phyloP scores from a whole-genome alignment of 2,888 invertebrate species.

The Pinctada fucata region DNA sequence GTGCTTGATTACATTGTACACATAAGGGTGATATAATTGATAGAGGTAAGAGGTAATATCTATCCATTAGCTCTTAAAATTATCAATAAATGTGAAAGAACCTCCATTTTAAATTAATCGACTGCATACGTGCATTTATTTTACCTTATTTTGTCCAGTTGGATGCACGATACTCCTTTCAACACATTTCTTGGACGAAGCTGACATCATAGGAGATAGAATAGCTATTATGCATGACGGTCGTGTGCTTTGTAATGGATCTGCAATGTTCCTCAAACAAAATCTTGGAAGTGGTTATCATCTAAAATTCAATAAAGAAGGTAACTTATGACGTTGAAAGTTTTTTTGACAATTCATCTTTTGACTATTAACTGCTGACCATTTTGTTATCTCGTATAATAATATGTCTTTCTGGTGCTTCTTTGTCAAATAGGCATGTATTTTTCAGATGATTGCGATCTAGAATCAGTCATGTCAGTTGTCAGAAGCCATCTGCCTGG shows the following conservation, averaged over 20 bases:
- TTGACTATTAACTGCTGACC: too few species aligned
- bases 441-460: conserved; percentile 42
- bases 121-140: too few species aligned
- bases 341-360: too few species aligned
- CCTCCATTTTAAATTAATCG: too few species aligned
- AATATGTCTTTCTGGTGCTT: too few species aligned
- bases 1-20: too few species aligned
- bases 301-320: conserved; percentile 56
- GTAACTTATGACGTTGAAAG: background rate
- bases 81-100: too few species aligned
- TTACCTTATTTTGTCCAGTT: conserved; percentile 10
- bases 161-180: conserved; percentile 76
- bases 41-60: too few species aligned
- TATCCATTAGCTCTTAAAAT: too few species aligned
- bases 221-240: conserved; percentile 75
- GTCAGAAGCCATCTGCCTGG: conserved; percentile 75
- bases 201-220: conserved; percentile 76
- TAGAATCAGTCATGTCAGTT: conserved; percentile 56
- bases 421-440: background rate
- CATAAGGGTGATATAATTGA: too few species aligned
- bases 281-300: conserved; percentile 69
- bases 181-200: conserved; percentile 78
- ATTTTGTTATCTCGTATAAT: too few species aligned
- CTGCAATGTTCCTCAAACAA: conserved; percentile 71
- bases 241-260: conserved; percentile 67